A percentile compares a stretch with the other conserved stretches of the same genome.
Evolutionary conservation across 2,797 vertebrate genomes (phyloP).

Genomic region (Halcyon badia): DNA sequence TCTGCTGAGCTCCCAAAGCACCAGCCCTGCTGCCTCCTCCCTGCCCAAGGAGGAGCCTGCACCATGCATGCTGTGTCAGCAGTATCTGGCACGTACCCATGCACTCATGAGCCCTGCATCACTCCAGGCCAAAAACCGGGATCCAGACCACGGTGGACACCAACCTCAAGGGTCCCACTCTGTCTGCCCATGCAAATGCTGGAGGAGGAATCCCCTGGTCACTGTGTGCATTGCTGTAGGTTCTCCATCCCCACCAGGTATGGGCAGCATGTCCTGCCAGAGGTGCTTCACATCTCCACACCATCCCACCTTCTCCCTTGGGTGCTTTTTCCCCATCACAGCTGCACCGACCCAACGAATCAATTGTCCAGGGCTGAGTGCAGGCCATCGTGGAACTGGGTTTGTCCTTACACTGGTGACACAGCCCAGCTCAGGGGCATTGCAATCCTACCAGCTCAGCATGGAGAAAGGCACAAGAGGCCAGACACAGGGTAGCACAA

Average conservation of each 20-base stretch:
- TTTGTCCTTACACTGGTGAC: neutral
- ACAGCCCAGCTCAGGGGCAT: neutral
- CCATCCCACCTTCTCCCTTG: neutral
- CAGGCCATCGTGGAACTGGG: neutral
- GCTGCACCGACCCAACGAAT: neutral
- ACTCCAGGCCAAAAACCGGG: rapidly evolving
- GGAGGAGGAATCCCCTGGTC: rapidly evolving
- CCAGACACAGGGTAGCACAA: neutral
- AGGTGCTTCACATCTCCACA: neutral
- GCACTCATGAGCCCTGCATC: neutral
- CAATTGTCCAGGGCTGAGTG: too few relatives aligned
- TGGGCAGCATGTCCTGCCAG: neutral
- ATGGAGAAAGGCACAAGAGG: neutral
- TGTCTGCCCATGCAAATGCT: neutral
- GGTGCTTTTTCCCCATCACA: neutral
- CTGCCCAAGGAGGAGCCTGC: neutral
- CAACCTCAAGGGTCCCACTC: neutral
- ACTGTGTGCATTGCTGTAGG: neutral
- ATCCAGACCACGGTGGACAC: neutral
- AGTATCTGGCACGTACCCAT: rapidly evolving
- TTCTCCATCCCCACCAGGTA: neutral
- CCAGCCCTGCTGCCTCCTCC: rapidly evolving
- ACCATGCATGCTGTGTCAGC: rapidly evolving
- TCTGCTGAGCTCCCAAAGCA: neutral
- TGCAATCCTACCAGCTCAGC: neutral